Evolutionary conservation across 2,797 vertebrate species (phyloP), one percentile per base, ranked within the genome.

Genomic region (Gastrophryne carolinensis): DNA sequence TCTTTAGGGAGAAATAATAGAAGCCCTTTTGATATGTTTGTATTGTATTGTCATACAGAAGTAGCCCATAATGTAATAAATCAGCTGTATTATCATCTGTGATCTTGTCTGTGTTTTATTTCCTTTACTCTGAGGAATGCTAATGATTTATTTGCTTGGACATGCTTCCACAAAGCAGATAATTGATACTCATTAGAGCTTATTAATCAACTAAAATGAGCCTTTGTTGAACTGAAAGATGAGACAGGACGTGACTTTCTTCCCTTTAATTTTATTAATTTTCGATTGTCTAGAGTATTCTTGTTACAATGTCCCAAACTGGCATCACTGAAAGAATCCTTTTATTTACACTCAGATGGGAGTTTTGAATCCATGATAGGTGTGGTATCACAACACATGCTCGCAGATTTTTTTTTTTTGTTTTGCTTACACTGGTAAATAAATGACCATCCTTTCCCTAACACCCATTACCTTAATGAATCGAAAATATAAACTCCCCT

Each of bases 161-260:
- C 37, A 30, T 62, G 34, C 44, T 76, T 61, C 57, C 49, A 34
- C 7, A 47, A 27, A 62, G 32, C 53, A 32, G 50, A 8, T 70
- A 61, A 50, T 52, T 67, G 54, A 5, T 52, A 12, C 30, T 62
- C 60, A 68, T 75, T 75, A 52, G 41, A 50, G 41, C n/a, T 30
- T 68, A 56, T 41, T 68, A 76, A 76, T 70, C 11, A 69, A 17
- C 41, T 52, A 49, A 75, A 62, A 76, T 44, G 44, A 69, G 37
- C 30, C 44, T 62, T 75, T 66, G 44, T 37, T 61, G 56, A 13
- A 57, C 57, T 37, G 60, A 57, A 54, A 27, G 12, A 26, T 12
- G 26, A 65, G 24, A n/a, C 60, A 57, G 50, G 66, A 56, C 35
- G 56, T 21, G 27, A 50, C 50, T 5, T 71, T 19, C 24, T 7